Evolutionary conservation across 2,113 vertebrate species (phyloP).

Genomic region (Megaceryle maxima): DNA sequence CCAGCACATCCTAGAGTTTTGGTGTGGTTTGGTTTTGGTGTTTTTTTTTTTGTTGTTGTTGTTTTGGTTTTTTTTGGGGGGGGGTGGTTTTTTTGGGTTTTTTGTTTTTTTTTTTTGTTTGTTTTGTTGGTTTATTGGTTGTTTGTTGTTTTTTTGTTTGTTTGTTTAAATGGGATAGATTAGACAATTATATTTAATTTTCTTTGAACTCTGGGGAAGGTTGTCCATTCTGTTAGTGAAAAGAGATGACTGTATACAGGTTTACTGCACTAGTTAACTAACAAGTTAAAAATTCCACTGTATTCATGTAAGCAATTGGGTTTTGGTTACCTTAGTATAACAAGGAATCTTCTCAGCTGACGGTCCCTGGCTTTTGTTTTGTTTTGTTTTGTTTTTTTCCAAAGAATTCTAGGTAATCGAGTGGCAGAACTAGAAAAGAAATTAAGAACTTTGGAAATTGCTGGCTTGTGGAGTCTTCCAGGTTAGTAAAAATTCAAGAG

Average conservation of each 20-base stretch:
- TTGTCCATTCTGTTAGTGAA: neutral
- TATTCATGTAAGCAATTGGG: neutral
- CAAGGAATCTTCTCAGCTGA: neutral
- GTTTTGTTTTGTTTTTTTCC: neutral
- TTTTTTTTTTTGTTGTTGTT: too few species aligned
- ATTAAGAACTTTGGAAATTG: constrained; percentile 91
- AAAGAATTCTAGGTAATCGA: constrained; percentile 92
- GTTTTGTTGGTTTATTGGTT: too few species aligned
- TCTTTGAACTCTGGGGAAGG: neutral
- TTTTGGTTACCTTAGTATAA: neutral
- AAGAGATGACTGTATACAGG: neutral
- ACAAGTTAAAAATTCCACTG: neutral
- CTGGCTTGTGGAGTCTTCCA: constrained; percentile 97
- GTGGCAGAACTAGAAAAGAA: constrained; percentile 96
- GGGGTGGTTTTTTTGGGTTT: too few species aligned
- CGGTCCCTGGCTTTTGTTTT: neutral
- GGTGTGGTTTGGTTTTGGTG: too few species aligned
- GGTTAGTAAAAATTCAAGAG: constrained; percentile 75
- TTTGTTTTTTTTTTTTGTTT: neutral
- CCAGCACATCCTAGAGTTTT: neutral
- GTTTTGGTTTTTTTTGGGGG: too few species aligned
- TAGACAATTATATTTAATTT: neutral
- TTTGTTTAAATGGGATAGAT: neutral
- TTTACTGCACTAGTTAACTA: neutral
- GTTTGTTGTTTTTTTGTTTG: neutral